Evolutionary conservation across 1,140 invertebrate species (phyloP), one percentile per base, ranked within the genome.

Genomic region (Marisa cornuarietis): DNA sequence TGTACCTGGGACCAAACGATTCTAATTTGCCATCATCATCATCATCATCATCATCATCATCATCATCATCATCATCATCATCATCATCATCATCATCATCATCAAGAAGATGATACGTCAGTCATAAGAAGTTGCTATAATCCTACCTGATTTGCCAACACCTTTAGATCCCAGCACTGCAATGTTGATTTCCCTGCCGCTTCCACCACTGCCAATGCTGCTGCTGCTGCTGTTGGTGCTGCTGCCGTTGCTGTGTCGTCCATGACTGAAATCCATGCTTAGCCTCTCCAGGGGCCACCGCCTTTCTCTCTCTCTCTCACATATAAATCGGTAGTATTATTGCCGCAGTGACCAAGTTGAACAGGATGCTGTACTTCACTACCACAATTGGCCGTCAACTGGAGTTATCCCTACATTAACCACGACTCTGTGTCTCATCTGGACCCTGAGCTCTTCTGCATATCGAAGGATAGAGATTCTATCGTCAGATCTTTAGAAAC

Each of bases 141-240:
- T 73, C 80, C 69, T 77, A 84, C 85, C 85, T 69, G 85, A 84
- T 66, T 86, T 86, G 20, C 85, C 85, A 0, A 86, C 85, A 31
- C 80, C 81, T 76, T 81, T 79, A 42, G 75, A 58, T 62, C 85
- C 85, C 3, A 84, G 75, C 26, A 86, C 82, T 6, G 83, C 72
- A 58, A 86, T 84, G 79, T 86, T 86, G 18, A 86, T 76, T 61
- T 86, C 85, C 42, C 83, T 78, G 61, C 82, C 77, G 8, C 49
- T 72, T 54, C 80, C 76, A 42, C 79, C 69, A 51, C 77, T 74
- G 66, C 69, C 42, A 49, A 24, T 63, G 61, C 58, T 66, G 63
- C 61, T 76, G 63, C 62, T 76, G 75, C 75, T 76, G 61, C 61
- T 76, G 63, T 22, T 75, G 58, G 8, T 76, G 75, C 75, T 76